Conservation (phyloP, 2,888 invertebrate species). For the Galeopsomyia nigrocyanea region DNA sequence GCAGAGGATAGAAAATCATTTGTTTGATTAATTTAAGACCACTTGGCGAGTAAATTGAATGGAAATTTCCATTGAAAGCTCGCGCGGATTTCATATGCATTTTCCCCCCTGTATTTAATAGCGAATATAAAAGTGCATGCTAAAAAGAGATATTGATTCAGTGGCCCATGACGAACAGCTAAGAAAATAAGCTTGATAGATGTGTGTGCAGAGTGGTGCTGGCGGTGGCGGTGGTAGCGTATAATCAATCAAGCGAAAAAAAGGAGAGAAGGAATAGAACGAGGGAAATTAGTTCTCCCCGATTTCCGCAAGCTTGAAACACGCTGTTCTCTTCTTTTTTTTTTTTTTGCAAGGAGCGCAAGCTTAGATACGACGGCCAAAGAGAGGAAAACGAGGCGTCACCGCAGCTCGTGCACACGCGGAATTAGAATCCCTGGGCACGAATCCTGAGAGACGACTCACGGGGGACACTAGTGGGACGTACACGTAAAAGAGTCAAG, state of each 20-base stretch:
- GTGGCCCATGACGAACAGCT: too few species aligned
- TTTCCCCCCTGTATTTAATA: background rate
- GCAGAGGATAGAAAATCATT: constrained; percentile 37
- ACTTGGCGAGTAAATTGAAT: constrained; percentile 37
- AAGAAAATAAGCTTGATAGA: too few species aligned
- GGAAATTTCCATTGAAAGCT: constrained; percentile 17
- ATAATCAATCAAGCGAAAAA: too few species aligned
- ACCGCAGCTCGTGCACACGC: constrained; percentile 31
- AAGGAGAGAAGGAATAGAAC: too few species aligned
- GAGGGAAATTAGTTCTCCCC: too few species aligned
- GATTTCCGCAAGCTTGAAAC: too few species aligned
- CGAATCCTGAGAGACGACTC: constrained; percentile 48
- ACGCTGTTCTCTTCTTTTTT: too few species aligned
- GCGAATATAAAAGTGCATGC: background rate
- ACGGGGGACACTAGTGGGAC: constrained; percentile 48
- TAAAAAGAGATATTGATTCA: too few species aligned
- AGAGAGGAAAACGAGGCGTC: constrained; percentile 21
- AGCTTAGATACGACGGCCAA: background rate
- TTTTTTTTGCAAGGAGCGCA: constrained; percentile 16
- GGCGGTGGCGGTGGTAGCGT: too few species aligned
- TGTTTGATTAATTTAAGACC: constrained; percentile 28
- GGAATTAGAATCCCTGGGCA: constrained; percentile 52
- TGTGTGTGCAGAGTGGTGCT: too few species aligned
- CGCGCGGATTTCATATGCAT: constrained; percentile 24
- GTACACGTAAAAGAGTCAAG: constrained; percentile 43